Base-by-base conservation (phyloP, 1,140 invertebrate genomes). In the Scylla paramamosain region DNA sequence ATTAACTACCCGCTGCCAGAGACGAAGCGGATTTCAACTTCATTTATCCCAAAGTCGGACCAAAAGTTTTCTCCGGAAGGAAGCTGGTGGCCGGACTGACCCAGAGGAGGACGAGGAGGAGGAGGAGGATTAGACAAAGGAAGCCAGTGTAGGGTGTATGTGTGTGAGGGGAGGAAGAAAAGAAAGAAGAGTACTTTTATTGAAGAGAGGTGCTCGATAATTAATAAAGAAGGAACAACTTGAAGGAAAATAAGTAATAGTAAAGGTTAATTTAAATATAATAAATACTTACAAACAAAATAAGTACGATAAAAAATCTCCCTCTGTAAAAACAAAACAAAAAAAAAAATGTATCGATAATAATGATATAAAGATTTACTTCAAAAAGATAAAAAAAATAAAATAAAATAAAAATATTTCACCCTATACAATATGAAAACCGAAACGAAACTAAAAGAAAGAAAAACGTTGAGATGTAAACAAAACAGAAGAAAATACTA, bases 11-110 rank as follows among this genome's bases (percentile, higher is more conserved):
- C 67, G 10, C 67, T 25, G 20, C 67, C 67, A 77, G 67, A n/a
- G 20, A 77, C 67, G 20, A 77, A n/a, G 67, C 67, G 67, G 67
- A 77, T 77, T 77, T 77, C 67, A 77, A n/a, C 67, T 46, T 39
- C 39, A n/a, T 25, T 52, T 48, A 45, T 48, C 39, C 39, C 39
- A 90, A 90, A 90, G 88, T 90, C 48, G 45, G 88, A 90, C 88
- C 48, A 90, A 90, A 45, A 45, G 48, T 90, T 12, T 52, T 52
- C 88, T 28, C 87, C 29, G 3, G 25, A 39, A 32, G 86, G 86
- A 88, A 39, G 45, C 52, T 45, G 86, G 45, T 77, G 86, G 86
- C 86, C 25, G 67, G 67, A 77, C 67, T 0, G 20, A 20, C 52
- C 52, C 6, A 7, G n/a, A 77, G 67, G 67, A 77, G 86, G 88